Percentiles rank a stretch among this genome's conserved stretches.
Conservation (phyloP, 2,888 invertebrate species). For the Drosophila flavopinicola region DNA sequence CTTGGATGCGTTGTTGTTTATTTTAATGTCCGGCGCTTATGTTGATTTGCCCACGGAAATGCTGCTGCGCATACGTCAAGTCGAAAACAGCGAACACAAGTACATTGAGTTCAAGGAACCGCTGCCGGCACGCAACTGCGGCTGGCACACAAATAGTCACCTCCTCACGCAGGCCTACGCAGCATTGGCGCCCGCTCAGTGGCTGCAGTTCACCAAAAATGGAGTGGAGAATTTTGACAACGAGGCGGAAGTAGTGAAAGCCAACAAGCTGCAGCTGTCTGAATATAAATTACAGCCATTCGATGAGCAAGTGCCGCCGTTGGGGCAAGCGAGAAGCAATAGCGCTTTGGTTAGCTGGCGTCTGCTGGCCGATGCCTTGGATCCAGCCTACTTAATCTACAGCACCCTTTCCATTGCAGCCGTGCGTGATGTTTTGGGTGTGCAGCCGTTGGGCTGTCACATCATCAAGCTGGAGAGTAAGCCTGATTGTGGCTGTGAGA, state of each 20-base stretch:
- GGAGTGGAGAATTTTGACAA: not conserved
- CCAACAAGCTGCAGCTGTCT: not conserved
- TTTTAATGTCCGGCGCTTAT: slow-evolving; percentile 70
- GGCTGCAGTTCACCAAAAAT: slow-evolving; percentile 40
- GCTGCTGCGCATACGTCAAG: slow-evolving; percentile 48
- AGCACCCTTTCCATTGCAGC: slow-evolving; percentile 59
- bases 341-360: slow-evolving; percentile 65
- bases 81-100: slow-evolving; percentile 29
- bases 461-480: slow-evolving; percentile 80
- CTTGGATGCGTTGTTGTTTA: slow-evolving; percentile 71
- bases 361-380: slow-evolving; percentile 25
- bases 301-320: slow-evolving; percentile 4
- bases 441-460: slow-evolving; percentile 49
- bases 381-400: slow-evolving; percentile 38
- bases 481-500: slow-evolving; percentile 80
- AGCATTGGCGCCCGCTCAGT: slow-evolving; percentile 38
- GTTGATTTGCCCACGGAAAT: slow-evolving; percentile 77
- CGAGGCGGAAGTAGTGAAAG: not conserved
- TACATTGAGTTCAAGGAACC: slow-evolving; percentile 69
- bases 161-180: slow-evolving; percentile 56
- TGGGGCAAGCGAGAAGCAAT: slow-evolving; percentile 26
- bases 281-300: slow-evolving; percentile 41
- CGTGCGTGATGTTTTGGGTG: slow-evolving; percentile 24
- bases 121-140: slow-evolving; percentile 74
- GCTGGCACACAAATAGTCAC: slow-evolving; percentile 76